Base-by-base conservation (phyloP, 2,888 invertebrate genomes). In the Craniophora ligustri region DNA sequence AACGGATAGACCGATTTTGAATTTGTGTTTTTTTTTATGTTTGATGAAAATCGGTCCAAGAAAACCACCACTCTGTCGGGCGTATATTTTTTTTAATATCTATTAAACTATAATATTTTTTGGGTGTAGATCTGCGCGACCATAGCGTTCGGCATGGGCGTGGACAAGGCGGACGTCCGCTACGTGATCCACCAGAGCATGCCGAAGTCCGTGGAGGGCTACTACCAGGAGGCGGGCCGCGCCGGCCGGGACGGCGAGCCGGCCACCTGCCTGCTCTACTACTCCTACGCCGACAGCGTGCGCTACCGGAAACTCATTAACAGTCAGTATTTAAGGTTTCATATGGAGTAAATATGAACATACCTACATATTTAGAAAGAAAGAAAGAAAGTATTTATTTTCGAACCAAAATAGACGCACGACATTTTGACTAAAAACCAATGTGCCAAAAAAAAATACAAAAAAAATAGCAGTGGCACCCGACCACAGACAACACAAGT, bases 111-210 rank as follows among this genome's bases (percentile, higher is more conserved):
- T 32, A 1, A 31, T 3, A 2, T 3, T 23, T 2, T 23, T 8
- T 14, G 32, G 7, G 15, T 2, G 10, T 14, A 94, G 84, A 97
- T 99, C 46, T 99, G 99, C 79, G 99, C 99, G 0, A 99, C 99
- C 0, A 97, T 99, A 76, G 99, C 99, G 0, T 99, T 99, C 93
- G 98, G 98, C 21, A 99, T 99, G 99, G 99, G 99, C 13, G 99
- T 99, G 59, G 99, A 99, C 91, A 99, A 99, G 82, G 98, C 99
- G 1, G 98, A 99, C 93, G 97, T 99, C 7, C 96, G 99, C 2
- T 99, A 96, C 91, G 99, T 99, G 2, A 95, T 99, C 48, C 99
- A 99, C 87, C 97, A 97, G 88, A 97, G 98, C 3, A 82, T 99
- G 79, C 98, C 99, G 26, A 98, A 98, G 92, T 98, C 98, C 0